A percentile compares a stretch with the other conserved stretches of the same genome.
Conservation (phyloP, 2,888 invertebrate species). For the Doris montereyensis region DNA sequence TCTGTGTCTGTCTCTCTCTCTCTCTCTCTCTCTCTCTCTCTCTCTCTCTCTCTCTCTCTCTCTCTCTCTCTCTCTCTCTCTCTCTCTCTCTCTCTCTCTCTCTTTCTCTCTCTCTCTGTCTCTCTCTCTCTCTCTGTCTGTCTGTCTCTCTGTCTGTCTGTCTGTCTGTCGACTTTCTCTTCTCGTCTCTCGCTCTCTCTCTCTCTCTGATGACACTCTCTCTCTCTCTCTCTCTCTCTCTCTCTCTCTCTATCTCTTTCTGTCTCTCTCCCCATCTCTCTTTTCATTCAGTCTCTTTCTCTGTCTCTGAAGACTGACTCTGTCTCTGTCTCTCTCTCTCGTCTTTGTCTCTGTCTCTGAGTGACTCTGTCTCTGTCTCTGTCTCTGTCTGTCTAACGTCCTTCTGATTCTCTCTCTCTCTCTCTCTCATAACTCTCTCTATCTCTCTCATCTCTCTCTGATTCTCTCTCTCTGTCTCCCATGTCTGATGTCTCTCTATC, state of each 20-base stretch:
- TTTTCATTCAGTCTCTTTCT: background rate
- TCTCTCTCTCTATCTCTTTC: too few species aligned
- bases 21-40: slow-evolving; percentile 15
- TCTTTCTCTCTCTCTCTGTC: background rate
- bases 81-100: slow-evolving; percentile 17
- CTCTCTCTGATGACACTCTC: too few species aligned
- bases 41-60: slow-evolving; percentile 13
- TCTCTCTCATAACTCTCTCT: slow-evolving; percentile 22
- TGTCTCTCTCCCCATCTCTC: background rate
- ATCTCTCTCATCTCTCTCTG: slow-evolving; percentile 28
- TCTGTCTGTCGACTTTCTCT: too few species aligned
- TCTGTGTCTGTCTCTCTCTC: background rate
- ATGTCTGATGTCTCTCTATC: too few species aligned
- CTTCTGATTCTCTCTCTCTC: background rate
- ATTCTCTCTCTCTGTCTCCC: slow-evolving; percentile 25
- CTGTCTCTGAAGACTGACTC: too few species aligned
- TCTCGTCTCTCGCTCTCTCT: too few species aligned
- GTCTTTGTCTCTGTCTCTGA: too few species aligned
- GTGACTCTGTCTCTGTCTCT: too few species aligned
- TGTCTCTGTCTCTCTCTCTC: too few species aligned
- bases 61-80: slow-evolving; percentile 21
- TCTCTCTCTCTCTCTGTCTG: background rate
- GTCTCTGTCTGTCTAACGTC: too few species aligned
- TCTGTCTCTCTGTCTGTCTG: background rate
- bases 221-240: too few species aligned